Evolutionary conservation across 2,113 vertebrate species (phyloP).

Genomic region (Tautogolabrus adspersus): DNA sequence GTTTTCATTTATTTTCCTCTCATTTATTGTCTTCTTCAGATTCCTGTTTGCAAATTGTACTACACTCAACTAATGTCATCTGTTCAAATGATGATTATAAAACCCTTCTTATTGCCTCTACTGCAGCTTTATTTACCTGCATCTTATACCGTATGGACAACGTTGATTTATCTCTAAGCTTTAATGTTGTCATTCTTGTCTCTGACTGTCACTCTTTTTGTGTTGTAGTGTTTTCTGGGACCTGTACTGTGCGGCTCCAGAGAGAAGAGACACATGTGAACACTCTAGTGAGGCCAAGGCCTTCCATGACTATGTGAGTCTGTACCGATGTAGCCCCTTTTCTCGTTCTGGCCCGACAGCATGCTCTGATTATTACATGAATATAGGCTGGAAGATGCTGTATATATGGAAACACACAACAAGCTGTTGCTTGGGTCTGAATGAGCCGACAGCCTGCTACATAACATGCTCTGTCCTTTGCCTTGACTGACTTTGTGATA

Average conservation of each 20-base stretch:
- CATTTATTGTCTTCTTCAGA: background rate
- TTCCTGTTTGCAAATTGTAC: background rate
- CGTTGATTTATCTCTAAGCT: background rate
- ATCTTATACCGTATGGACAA: background rate
- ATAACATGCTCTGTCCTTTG: too few relatives aligned
- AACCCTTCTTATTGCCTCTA: conserved; percentile 13
- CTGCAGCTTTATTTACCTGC: background rate
- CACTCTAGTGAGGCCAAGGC: conserved; percentile 92
- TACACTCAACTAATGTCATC: background rate
- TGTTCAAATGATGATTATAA: conserved; percentile 26
- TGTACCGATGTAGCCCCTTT: background rate
- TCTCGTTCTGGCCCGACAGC: background rate
- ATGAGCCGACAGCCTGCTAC: background rate
- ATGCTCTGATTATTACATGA: background rate
- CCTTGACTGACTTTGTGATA: too few relatives aligned
- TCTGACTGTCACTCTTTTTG: conserved; percentile 3
- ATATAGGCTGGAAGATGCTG: background rate
- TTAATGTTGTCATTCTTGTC: conserved; percentile 1
- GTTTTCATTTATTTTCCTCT: background rate
- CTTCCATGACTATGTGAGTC: conserved; percentile 93
- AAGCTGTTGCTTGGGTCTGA: background rate
- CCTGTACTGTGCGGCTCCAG: conserved; percentile 93
- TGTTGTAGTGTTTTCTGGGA: conserved; percentile 93
- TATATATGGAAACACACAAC: background rate
- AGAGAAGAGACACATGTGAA: conserved; percentile 92